A percentile compares a stretch with the other conserved stretches of the same genome.
Conservation (phyloP, 2,797 vertebrate species). For the Phyllotis vaccarum region DNA sequence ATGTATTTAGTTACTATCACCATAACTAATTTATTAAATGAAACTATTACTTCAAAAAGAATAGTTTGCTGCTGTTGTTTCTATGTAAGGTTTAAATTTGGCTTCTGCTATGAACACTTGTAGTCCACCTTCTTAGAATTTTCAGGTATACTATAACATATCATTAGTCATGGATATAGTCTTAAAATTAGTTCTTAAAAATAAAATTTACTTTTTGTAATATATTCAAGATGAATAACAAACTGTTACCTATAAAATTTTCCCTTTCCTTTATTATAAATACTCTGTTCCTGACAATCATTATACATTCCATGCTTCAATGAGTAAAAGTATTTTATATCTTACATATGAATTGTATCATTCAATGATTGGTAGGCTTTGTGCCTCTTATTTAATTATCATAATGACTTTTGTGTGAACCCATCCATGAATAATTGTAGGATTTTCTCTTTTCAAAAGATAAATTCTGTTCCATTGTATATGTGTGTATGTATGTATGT, state of each 20-base stretch:
- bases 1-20: not conserved
- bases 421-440: not conserved
- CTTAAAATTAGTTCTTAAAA: not conserved
- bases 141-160: not conserved
- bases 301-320: not conserved
- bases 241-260: not conserved
- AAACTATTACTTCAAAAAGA: not conserved
- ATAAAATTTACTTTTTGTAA: not conserved
- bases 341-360: not conserved
- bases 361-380: not conserved
- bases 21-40: not conserved
- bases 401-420: not conserved
- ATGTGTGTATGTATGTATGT: not conserved
- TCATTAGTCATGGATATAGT: not conserved
- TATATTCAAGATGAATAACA: not conserved
- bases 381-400: not conserved
- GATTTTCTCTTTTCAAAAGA: not conserved
- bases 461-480: not conserved
- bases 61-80: not conserved
- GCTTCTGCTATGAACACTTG: not conserved
- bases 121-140: not conserved
- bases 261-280: not conserved
- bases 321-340: not conserved
- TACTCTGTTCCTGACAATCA: not conserved
- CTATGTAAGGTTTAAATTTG: not conserved